These are phyloP conservation scores for Drosophila borealis DNA, from an alignment of 2,888 invertebrate genomes.

Conservation along the genomic window DNA sequence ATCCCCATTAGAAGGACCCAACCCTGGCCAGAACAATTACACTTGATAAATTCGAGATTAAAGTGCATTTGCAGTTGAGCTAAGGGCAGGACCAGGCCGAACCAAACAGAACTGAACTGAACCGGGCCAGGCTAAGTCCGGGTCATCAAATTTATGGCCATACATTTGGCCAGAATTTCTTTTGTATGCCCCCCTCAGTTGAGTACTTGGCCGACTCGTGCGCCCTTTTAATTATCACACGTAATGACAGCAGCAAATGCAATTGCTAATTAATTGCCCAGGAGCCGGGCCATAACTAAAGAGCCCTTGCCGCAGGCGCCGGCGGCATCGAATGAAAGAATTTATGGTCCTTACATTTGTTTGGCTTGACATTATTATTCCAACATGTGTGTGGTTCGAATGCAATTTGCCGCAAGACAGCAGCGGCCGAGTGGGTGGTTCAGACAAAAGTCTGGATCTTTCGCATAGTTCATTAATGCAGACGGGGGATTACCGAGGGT, in stretches of 20 bases:
- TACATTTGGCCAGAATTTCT: conserved; percentile 77
- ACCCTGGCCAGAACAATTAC: conserved; percentile 65
- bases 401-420: conserved; percentile 38
- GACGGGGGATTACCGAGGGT: conserved; percentile 12
- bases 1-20: conserved; percentile 46
- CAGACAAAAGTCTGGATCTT: conserved; percentile 50
- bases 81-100: conserved; percentile 18
- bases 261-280: conserved; percentile 82
- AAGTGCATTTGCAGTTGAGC: conserved; percentile 80
- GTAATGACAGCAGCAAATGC: conserved; percentile 78
- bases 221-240: conserved; percentile 80
- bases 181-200: conserved; percentile 22
- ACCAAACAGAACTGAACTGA: no score
- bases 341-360: conserved; percentile 71
- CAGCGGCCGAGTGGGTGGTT: conserved; percentile 27
- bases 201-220: conserved; percentile 38
- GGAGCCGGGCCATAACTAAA: conserved; percentile 21
- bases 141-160: conserved; percentile 82
- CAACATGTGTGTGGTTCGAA: conserved; percentile 68
- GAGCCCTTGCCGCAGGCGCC: conserved; percentile 9
- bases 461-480: conserved; percentile 23
- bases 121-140: conserved; percentile 10
- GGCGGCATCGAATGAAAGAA: conserved; percentile 40
- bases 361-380: conserved; percentile 74
- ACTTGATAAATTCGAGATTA: conserved; percentile 81